Conservation (phyloP, 2,797 vertebrate genomes). For the Lycodopsis pacificus region DNA sequence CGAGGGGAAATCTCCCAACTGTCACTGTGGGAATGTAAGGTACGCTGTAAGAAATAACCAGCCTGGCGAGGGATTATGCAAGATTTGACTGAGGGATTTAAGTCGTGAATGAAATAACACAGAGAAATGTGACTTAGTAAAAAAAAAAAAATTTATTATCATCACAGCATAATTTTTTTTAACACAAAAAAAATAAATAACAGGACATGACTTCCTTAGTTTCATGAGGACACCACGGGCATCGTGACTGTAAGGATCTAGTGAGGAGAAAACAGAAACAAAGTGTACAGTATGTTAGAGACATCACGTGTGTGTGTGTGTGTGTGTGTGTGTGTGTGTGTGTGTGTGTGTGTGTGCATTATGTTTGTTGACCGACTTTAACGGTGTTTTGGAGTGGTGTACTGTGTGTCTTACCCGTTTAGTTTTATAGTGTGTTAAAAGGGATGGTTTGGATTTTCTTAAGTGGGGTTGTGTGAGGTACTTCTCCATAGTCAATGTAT, state of each 20-base stretch:
- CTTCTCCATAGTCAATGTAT: too few species aligned
- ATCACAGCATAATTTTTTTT: not conserved
- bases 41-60: not conserved
- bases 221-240: constrained; percentile 75
- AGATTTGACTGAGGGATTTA: not conserved
- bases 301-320: not conserved
- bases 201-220: not conserved
- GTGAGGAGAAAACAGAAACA: constrained; percentile 19
- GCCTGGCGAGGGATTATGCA: not conserved
- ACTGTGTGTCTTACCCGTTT: not conserved
- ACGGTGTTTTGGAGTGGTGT: not conserved
- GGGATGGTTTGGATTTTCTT: too few species aligned
- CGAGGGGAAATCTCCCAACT: not conserved
- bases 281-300: not conserved
- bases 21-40: not conserved
- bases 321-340: too few species aligned
- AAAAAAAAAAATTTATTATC: constrained; percentile 52
- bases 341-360: not conserved
- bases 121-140: not conserved
- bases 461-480: too few species aligned
- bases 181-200: constrained; percentile 18
- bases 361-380: not conserved
- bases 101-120: constrained; percentile 5
- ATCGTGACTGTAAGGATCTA: constrained; percentile 82
- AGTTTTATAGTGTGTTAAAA: not conserved